Evolutionary conservation across 2,888 invertebrate species (phyloP), one percentile per base, ranked within the genome.

Genomic region (Nymphalis c-album): DNA sequence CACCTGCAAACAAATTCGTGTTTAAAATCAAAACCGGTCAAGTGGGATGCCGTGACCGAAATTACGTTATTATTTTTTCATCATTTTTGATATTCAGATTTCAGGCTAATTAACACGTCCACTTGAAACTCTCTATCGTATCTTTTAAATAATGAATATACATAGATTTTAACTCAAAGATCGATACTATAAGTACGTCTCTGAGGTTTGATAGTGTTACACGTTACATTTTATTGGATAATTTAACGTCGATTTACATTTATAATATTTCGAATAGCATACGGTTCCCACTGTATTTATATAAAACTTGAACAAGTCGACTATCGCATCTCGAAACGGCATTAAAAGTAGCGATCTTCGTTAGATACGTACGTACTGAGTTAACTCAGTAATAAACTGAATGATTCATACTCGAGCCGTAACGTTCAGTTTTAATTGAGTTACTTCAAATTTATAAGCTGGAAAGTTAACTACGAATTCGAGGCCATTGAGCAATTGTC

Each of bases 1-100:
- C 83, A 84, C 79, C 82, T 83, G 84, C 76, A 73, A 75, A 72
- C 75, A 62, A 64, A 64, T 51, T 72, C 60, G 67, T 47, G 53
- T 61, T 40, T 58, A 63, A 68, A 69, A 58, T 68, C 60, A 58
- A 22, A 67, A 70, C 69, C 69, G 67, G 71, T 71, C 59, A 8
- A 47, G 64, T 64, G 45, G 64, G 67, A 68, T 65, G 65, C 70
- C 59, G 57, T 31, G 26, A 58, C 57, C 35, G 58, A 59, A 48
- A 31, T n/a, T 31, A 53, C 31, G 17, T 31, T 55, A 62, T 58
- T 51, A 64, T 65, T 65, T 60, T n/a, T 53, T 60, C 45, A 60
- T 65, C 65, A 46, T 40, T 57, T 57, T 40, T 40, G 57, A 40
- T 53, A 47, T 55, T 55, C 35, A 65, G 60, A 65, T 60, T 65